Percentiles rank a stretch among this genome's conserved stretches.
phyloP scores from a whole-genome alignment of 2,888 invertebrate species.

The Pristionchus entomophagus region DNA sequence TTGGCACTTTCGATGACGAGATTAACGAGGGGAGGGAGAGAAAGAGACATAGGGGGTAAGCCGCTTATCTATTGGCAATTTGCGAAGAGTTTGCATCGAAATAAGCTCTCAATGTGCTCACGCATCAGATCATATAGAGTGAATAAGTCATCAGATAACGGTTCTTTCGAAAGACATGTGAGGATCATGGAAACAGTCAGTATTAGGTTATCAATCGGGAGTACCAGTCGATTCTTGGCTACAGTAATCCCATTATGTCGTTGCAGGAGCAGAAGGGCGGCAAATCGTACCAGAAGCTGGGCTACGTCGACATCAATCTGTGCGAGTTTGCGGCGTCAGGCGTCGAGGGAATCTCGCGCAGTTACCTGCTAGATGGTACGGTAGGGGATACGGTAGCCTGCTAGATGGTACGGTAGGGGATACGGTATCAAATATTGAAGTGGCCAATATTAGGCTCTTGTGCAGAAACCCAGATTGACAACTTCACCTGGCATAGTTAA shows the following conservation, averaged over 20 bases:
- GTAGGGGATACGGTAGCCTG: background rate
- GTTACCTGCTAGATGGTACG: conserved; percentile 90
- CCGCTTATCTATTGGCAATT: conserved; percentile 23
- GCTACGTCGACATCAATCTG: conserved; percentile 96
- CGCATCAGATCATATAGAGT: background rate
- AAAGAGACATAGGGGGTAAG: background rate
- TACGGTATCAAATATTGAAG: no score
- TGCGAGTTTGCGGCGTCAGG: conserved; percentile 97
- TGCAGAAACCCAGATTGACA: no score
- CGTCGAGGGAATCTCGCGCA: conserved; percentile 83
- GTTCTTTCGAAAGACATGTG: background rate
- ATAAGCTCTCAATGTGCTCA: background rate
- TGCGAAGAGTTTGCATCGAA: background rate
- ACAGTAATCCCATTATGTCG: background rate
- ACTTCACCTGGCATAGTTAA: no score
- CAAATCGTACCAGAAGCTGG: conserved; percentile 92
- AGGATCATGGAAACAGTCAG: background rate
- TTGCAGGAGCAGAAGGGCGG: conserved; percentile 85
- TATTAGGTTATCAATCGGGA: background rate
- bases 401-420: no score
- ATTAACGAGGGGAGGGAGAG: background rate
- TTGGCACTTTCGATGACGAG: conserved; percentile 10
- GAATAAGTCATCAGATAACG: background rate
- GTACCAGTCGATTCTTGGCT: background rate
- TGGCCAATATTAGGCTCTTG: no score